phyloP scores from a whole-genome alignment of 2,113 vertebrate genomes.

The Cynopterus brachyotis region DNA sequence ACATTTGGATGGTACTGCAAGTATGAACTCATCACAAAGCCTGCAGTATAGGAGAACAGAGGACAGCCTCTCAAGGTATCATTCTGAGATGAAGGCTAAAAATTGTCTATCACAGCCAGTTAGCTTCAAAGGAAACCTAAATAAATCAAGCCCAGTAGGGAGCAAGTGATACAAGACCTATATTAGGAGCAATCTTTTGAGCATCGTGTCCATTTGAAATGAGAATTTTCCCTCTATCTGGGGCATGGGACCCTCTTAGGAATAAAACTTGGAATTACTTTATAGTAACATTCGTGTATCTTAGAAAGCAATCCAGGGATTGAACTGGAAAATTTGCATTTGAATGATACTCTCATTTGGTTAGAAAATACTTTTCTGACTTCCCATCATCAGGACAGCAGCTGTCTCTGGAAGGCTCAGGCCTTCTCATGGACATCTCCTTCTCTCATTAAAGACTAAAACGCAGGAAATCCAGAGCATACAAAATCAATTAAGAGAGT shows the following conservation, averaged over 20 bases:
- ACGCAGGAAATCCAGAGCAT: neutral
- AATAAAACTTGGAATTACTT: neutral
- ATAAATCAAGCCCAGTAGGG: slow-evolving; percentile 47
- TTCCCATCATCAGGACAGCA: neutral
- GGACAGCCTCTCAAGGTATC: slow-evolving; percentile 53
- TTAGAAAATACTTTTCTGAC: neutral
- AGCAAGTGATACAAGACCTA: slow-evolving; percentile 13
- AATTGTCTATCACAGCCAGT: slow-evolving; percentile 61
- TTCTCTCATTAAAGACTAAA: neutral
- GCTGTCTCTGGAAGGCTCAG: neutral
- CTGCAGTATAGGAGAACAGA: slow-evolving; percentile 46
- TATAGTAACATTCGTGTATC: neutral
- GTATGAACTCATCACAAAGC: slow-evolving; percentile 66
- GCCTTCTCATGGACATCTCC: neutral
- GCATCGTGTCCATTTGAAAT: slow-evolving; percentile 35
- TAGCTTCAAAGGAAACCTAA: slow-evolving; percentile 72
- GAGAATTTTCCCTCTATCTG: slow-evolving; percentile 47
- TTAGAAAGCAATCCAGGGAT: neutral
- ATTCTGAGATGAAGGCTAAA: slow-evolving; percentile 69
- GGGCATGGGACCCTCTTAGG: neutral
- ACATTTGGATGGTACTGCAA: slow-evolving; percentile 40
- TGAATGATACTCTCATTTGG: neutral
- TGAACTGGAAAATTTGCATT: neutral
- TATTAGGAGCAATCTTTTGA: slow-evolving; percentile 46
- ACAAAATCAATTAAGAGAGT: slow-evolving; percentile 39